Evolutionary conservation across 1,140 invertebrate genomes (phyloP), one percentile per base, ranked within the genome.

Genomic region (Brevipalpus yothersi): DNA sequence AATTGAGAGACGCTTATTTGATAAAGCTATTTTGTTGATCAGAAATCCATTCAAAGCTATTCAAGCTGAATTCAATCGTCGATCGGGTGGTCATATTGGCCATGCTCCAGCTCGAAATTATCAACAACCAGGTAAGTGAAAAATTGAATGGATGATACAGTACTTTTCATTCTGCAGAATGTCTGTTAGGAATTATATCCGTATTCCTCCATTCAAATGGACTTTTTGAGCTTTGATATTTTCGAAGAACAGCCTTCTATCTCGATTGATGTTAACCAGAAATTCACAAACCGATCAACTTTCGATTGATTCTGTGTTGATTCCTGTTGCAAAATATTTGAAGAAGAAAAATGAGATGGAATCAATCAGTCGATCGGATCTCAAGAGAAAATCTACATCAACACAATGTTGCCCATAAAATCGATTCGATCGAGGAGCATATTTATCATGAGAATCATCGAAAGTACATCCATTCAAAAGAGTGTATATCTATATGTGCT

Each of bases 11-110:
- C 67, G 71, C 21, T 74, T 73, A 17, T 84, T 82, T 68, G 70
- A 74, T 43, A 77, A 77, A 61, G 81, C 81, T 3, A 74, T 85
- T 49, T 69, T 85, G 17, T 68, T 85, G 41, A 11, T 55, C 1
- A 21, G 83, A 41, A 77, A 81, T 61, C 82, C 83, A 17, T 77
- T 76, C 60, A 75, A 79, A 66, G 78, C 81, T 3, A 82, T 85
- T 60, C 74, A 79, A 61, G 79, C 80, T 15, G 80, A 82, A 69
- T 82, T 82, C 67, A 82, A 83, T 71, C 68, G 81, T 58, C 77
- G 79, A 65, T 78, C 76, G 58, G 80, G 79, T 19, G 81, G 81
- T 1, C 81, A 83, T 69, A 75, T 80, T 59, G 81, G 79, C 3
- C 79, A 80, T 65, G 81, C 79, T 1, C 76, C 76, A 10, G 78